These are phyloP conservation scores for Propithecus perrieri DNA, from an alignment of 2,797 vertebrate species.

Conservation along the genomic window DNA sequence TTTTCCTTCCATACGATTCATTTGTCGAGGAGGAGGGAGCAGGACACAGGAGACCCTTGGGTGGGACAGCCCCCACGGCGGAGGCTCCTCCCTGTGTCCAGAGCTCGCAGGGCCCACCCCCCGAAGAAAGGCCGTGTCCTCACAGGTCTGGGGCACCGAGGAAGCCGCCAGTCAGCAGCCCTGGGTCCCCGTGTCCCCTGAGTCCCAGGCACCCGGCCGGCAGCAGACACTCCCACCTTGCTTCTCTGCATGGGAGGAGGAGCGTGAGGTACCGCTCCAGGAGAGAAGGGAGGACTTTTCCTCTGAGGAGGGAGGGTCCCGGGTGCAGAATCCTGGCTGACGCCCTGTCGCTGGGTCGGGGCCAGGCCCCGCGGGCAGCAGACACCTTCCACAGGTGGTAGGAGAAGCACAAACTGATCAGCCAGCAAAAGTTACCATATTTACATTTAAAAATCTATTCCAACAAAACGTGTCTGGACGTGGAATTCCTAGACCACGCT, in stretches of 20 bases:
- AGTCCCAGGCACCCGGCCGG: background rate
- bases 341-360: background rate
- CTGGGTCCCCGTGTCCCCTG: background rate
- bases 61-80: background rate
- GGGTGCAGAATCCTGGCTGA: background rate
- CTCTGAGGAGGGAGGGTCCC: background rate
- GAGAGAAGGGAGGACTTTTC: background rate
- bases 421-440: background rate
- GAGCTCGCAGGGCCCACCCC: background rate
- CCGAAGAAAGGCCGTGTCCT: background rate
- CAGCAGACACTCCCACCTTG: background rate
- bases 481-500: background rate
- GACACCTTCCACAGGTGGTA: background rate
- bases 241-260: background rate
- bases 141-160: background rate
- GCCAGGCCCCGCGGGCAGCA: background rate
- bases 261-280: no score
- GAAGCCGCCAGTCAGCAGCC: background rate
- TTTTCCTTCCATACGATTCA: background rate
- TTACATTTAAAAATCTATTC: background rate
- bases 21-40: background rate
- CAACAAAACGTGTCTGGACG: background rate
- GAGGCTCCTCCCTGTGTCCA: background rate
- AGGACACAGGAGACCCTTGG: background rate
- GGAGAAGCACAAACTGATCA: background rate